Conservation (phyloP, 2,797 vertebrate species). For the Eidolon dupreanum region DNA sequence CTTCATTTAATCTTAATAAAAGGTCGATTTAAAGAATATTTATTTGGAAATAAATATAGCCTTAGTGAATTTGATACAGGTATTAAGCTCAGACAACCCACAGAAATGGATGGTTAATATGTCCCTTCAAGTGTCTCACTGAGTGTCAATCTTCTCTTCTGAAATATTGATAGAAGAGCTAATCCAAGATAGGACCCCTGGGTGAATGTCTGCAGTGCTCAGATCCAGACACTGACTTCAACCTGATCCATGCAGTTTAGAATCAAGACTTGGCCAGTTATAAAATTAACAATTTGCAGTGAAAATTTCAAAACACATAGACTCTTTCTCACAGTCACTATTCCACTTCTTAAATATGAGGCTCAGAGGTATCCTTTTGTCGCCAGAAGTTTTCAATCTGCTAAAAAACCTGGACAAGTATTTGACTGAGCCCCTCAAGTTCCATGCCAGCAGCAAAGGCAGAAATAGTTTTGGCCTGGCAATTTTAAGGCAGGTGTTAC, state of each 20-base stretch:
- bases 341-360: not conserved
- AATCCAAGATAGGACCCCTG: not conserved
- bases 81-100: not conserved
- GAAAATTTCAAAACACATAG: not conserved
- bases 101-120: not conserved
- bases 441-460: not conserved
- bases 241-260: not conserved
- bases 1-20: conserved; percentile 18
- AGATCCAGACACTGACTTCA: not conserved
- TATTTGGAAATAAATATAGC: not conserved
- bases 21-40: not conserved
- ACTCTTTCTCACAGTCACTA: not conserved
- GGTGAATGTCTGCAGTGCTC: not conserved
- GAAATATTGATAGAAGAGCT: not conserved
- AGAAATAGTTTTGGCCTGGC: conserved; percentile 31
- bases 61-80: not conserved
- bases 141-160: not conserved
- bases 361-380: not conserved
- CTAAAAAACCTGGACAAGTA: not conserved
- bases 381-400: not conserved
- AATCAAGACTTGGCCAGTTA: not conserved
- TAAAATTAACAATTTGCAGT: not conserved
- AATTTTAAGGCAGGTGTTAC: conserved; percentile 47
- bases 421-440: not conserved
- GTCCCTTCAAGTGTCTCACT: not conserved